These are phyloP conservation scores for Anarsia innoxiella DNA, from an alignment of 2,888 invertebrate species.

Conservation along the genomic window DNA sequence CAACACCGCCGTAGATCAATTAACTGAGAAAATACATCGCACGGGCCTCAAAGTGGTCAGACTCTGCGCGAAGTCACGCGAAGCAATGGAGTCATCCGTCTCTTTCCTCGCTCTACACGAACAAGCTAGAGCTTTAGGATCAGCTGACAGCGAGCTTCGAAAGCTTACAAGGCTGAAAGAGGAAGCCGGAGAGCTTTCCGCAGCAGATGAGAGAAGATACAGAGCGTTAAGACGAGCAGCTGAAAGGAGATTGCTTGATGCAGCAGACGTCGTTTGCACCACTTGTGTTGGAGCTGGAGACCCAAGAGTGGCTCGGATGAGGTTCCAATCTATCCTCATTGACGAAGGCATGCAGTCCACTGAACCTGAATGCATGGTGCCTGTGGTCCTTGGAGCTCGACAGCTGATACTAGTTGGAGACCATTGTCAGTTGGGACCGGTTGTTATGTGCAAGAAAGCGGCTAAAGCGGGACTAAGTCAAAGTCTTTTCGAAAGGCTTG, in stretches of 20 bases:
- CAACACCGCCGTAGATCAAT: conserved; percentile 99
- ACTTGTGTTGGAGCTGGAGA: conserved; percentile 99
- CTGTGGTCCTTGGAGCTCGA: conserved; percentile 97
- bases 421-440: conserved; percentile 98
- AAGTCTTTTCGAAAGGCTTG: conserved; percentile 96
- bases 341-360: conserved; percentile 99
- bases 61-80: conserved; percentile 97
- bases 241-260: conserved; percentile 92
- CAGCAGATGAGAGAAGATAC: conserved; percentile 96
- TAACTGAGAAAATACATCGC: conserved; percentile 98
- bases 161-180: conserved; percentile 98
- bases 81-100: conserved; percentile 98
- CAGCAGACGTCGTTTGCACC: conserved; percentile 99
- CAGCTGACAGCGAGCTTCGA: conserved; percentile 89
- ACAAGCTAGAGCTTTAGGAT: conserved; percentile 96
- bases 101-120: conserved; percentile 97
- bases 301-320: conserved; percentile 91
- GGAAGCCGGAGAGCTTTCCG: conserved; percentile 97
- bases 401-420: conserved; percentile 98
- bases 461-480: conserved; percentile 97
- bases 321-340: conserved; percentile 96
- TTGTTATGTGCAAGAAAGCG: conserved; percentile 99
- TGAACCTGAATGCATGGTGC: conserved; percentile 99
- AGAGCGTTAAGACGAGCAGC: conserved; percentile 91
- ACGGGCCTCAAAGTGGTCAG: conserved; percentile 96